Evolutionary conservation across 2,113 vertebrate species (phyloP).

Genomic region (Stomatorhinus ivindoensis): DNA sequence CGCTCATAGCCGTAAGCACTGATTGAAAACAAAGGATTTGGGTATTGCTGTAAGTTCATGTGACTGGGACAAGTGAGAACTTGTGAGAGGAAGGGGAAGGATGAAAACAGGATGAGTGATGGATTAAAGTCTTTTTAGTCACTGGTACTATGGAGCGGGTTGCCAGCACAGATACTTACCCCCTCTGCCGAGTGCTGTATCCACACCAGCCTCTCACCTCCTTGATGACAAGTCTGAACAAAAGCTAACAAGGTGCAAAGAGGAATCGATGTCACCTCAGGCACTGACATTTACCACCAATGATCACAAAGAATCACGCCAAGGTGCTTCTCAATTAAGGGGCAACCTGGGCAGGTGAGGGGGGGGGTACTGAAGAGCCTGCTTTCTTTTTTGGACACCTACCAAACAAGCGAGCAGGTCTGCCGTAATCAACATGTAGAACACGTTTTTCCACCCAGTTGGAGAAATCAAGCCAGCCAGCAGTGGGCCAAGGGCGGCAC

Average conservation of each 20-base stretch:
- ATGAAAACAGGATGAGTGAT: background rate
- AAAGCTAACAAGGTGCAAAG: constrained; percentile 57
- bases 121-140: background rate
- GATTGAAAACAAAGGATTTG: background rate
- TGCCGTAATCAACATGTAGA: constrained; percentile 89
- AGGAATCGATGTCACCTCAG: background rate
- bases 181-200: constrained; percentile 48
- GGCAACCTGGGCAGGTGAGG: background rate
- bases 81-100: background rate
- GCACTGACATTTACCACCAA: background rate
- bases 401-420: constrained; percentile 87
- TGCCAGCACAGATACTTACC: constrained; percentile 62
- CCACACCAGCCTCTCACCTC: constrained; percentile 72
- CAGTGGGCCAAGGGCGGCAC: constrained; percentile 84
- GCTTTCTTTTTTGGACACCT: constrained; percentile 30
- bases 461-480: constrained; percentile 85
- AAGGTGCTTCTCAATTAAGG: background rate
- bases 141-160: constrained; percentile 27
- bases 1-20: background rate
- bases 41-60: background rate
- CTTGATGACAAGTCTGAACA: constrained; percentile 81
- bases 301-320: background rate
- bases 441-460: constrained; percentile 88
- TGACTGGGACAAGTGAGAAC: background rate
- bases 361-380: background rate